These are phyloP conservation scores for Silurus glanis DNA, from an alignment of 2,113 vertebrate species.

Conservation along the genomic window DNA sequence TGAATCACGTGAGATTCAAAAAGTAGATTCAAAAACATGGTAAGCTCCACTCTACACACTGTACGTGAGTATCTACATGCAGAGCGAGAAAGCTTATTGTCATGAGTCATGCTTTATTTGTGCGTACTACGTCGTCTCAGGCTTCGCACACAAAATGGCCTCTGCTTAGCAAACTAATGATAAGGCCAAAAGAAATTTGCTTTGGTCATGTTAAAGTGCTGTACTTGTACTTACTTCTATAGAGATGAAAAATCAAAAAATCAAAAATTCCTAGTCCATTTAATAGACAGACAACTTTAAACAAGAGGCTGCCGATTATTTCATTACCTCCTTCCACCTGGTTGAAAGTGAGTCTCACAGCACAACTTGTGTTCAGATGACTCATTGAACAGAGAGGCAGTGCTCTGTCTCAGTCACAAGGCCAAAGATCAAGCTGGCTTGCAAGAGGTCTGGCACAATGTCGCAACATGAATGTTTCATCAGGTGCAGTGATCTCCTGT, in stretches of 20 bases:
- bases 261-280: no score
- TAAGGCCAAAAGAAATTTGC: not conserved
- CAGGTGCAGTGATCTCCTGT: slow-evolving; percentile 69
- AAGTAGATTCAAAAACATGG: not conserved
- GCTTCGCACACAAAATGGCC: slow-evolving; percentile 19
- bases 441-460: slow-evolving; percentile 55
- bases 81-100: not conserved
- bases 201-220: not conserved
- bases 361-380: slow-evolving; percentile 27
- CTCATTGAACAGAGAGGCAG: not conserved
- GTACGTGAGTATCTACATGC: not conserved
- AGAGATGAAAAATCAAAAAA: no score
- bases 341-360: not conserved
- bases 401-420: slow-evolving; percentile 44
- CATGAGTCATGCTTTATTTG: slow-evolving; percentile 18
- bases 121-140: not conserved
- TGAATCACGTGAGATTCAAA: not conserved
- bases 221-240: no score
- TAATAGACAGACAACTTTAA: not conserved
- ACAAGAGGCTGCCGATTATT: not conserved
- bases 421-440: slow-evolving; percentile 67
- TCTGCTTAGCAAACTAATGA: not conserved
- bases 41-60: slow-evolving; percentile 6
- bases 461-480: slow-evolving; percentile 68
- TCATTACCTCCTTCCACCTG: not conserved